Conservation (phyloP, 2,888 invertebrate genomes). For the Chelonus formosanus region DNA sequence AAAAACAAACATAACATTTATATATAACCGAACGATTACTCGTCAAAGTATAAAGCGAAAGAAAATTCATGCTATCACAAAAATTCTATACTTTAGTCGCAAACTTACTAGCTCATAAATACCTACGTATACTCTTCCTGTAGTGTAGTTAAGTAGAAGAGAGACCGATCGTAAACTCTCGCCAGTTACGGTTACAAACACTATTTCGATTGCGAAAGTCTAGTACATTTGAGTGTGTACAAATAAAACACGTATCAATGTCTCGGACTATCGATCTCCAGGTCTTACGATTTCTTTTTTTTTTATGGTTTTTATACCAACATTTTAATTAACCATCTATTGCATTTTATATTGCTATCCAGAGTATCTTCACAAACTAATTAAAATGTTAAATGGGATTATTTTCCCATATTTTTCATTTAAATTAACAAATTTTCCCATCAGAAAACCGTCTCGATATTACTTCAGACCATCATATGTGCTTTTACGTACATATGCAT, state of each 20-base stretch:
- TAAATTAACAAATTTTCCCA: too few species aligned
- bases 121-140: constrained; percentile 20
- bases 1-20: constrained; percentile 9
- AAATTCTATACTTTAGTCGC: constrained; percentile 5
- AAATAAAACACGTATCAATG: constrained; percentile 24
- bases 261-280: constrained; percentile 5
- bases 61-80: constrained; percentile 15
- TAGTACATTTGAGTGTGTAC: constrained; percentile 16
- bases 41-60: constrained; percentile 11
- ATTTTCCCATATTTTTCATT: too few species aligned
- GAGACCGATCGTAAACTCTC: constrained; percentile 46
- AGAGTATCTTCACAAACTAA: too few species aligned
- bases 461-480: neutral
- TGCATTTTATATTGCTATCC: too few species aligned
- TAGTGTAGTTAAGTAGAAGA: constrained; percentile 7
- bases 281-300: too few species aligned
- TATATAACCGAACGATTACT: constrained; percentile 12
- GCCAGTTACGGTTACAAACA: constrained; percentile 35
- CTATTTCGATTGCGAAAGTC: constrained; percentile 38
- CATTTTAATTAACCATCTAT: too few species aligned
- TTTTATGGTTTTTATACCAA: too few species aligned
- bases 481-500: neutral
- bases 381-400: too few species aligned
- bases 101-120: constrained; percentile 16
- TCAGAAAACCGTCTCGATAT: neutral